Conservation (phyloP, 1,140 invertebrate species). For the Chionoecetes opilio region DNA sequence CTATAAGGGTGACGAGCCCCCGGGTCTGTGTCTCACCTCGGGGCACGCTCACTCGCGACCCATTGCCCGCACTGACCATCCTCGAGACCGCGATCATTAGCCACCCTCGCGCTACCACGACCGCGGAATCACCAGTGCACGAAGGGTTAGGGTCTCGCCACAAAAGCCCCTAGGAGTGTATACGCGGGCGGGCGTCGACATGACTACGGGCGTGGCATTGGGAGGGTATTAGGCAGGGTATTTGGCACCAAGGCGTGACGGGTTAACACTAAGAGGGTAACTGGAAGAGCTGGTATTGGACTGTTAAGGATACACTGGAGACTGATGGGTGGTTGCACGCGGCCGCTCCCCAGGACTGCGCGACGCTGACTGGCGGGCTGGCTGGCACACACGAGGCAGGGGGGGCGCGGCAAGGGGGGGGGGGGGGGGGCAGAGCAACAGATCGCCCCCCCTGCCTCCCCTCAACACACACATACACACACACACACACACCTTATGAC, state of each 20-base stretch:
- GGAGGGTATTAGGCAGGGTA: neutral
- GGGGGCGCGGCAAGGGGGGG: neutral
- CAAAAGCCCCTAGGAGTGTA: neutral
- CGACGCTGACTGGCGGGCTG: conserved; percentile 52
- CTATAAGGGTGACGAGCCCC: neutral
- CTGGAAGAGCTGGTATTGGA: neutral
- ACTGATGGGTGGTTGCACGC: conserved; percentile 42
- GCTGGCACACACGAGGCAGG: conserved; percentile 12
- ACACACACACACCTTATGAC: conserved; percentile 56
- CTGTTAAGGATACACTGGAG: conserved; percentile 22
- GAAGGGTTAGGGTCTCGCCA: neutral
- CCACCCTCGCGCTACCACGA: neutral
- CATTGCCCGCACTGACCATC: conserved; percentile 32
- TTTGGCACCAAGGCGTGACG: neutral
- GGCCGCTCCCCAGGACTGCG: conserved; percentile 62
- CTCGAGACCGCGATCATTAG: neutral
- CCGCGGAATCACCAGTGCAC: conserved; percentile 31
- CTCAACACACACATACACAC: conserved; percentile 34
- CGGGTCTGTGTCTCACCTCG: neutral
- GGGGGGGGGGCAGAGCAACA: conserved; percentile 55
- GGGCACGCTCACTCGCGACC: neutral
- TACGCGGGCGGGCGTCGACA: neutral
- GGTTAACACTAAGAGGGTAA: neutral
- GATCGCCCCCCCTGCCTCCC: conserved; percentile 58
- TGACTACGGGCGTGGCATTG: neutral